Base-by-base conservation (phyloP, 2,113 vertebrate species). In the Gobiocypris rarus region DNA sequence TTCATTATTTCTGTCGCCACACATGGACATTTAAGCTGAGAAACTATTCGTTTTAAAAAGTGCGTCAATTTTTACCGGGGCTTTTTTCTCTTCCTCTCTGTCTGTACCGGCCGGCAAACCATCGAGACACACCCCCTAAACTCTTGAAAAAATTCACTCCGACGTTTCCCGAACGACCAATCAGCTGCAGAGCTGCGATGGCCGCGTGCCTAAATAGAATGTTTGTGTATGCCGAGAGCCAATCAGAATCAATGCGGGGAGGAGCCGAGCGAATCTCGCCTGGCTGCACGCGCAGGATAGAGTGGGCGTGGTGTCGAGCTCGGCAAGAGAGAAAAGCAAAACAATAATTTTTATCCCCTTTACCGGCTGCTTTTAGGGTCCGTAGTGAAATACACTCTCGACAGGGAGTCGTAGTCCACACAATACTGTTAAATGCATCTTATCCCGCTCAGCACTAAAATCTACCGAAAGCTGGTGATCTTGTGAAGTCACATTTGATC, bases 381-480 rank as follows among this genome's bases (percentile, higher is more conserved):
- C 82, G 85, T 50, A 85, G 82, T 54, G 89, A 90, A 90, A 87
- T 85, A 89, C 87, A 85, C 83, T 91, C 88, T 87, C 83, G 83
- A 74, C 82, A 85, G 69, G 75, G 73, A 80, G 45, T 83, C 82
- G 65, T 82, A 89, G 77, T 88, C 75, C 83, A 86, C 91, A 92
- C 90, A 91, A 89, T 91, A 89, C 75, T 87, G 84, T 91, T 95
- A 93, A 94, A 95, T 95, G 94, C 90, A 93, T 94, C 86, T 67
- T 87, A 90, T 85, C 86, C 43, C 86, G 41, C 45, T 89, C 87
- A 91, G 92, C 91, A 92, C 90, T 90, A 89, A 90, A 89, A 86
- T 85, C 90, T 90, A 69, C 77, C 89, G 89, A 92, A 90, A 93
- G 89, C 90, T 88, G 88, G 82, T 86, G 88, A 91, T 90, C 89